These are phyloP conservation scores for Xenotilapia flavipinnis DNA, from an alignment of 2,113 vertebrate genomes.

Conservation along the genomic window DNA sequence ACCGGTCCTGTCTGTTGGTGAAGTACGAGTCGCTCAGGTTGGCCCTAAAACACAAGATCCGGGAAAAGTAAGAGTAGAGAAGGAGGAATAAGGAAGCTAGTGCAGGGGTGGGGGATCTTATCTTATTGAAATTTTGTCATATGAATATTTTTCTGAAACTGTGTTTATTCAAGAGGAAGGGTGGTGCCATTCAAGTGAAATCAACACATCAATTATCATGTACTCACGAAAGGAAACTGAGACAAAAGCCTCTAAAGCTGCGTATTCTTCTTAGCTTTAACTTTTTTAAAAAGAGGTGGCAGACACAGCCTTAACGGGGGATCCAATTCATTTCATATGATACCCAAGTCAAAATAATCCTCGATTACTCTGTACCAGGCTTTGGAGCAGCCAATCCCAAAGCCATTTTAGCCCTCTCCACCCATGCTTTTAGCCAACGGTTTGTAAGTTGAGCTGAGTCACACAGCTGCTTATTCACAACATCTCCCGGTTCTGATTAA, in stretches of 20 bases:
- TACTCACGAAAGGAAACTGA: neutral
- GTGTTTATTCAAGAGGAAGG: neutral
- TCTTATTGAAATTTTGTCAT: neutral
- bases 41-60: constrained; percentile 69
- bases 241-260: neutral
- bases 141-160: neutral
- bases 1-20: constrained; percentile 96
- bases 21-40: constrained; percentile 98
- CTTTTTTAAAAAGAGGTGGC: neutral
- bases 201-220: neutral
- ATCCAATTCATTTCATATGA: neutral
- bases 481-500: neutral
- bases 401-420: neutral
- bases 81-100: neutral
- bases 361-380: neutral
- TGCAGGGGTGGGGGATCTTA: neutral
- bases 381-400: neutral
- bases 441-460: neutral
- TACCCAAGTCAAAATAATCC: neutral
- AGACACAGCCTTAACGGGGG: neutral
- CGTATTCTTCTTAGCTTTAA: neutral
- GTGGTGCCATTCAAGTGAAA: neutral
- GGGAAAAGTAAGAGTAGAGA: neutral
- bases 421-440: neutral
- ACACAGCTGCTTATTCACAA: neutral